phyloP scores from a whole-genome alignment of 2,113 vertebrate genomes.

The Ovibos moschatus region DNA sequence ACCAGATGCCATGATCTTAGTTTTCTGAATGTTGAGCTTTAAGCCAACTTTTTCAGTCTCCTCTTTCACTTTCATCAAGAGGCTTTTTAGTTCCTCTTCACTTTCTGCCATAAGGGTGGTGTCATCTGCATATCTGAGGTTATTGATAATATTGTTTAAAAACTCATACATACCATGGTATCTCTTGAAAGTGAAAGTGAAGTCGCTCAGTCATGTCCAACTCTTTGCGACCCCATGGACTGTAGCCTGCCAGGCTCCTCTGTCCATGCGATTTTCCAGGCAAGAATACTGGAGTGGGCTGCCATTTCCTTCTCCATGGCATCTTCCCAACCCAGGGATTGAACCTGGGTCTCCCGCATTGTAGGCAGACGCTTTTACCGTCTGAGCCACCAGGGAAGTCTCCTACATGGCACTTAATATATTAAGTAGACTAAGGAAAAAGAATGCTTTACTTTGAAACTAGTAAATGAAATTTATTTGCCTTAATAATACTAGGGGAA shows the following conservation, averaged over 20 bases:
- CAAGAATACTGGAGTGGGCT: not conserved
- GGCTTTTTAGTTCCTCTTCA: no score
- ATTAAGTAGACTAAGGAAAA: not conserved
- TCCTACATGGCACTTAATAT: not conserved
- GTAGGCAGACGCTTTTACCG: not conserved
- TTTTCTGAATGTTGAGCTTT: no score
- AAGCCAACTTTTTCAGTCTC: no score
- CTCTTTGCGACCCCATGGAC: not conserved
- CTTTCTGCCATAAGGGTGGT: no score
- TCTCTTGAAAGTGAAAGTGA: not conserved
- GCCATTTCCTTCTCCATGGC: not conserved
- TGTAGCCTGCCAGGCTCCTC: not conserved
- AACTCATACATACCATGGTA: not conserved
- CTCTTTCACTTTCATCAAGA: no score
- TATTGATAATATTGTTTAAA: not conserved
- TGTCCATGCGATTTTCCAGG: not conserved
- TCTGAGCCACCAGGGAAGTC: not conserved
- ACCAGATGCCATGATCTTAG: no score
- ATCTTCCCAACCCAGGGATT: not conserved
- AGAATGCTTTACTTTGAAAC: not conserved
- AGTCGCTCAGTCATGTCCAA: not conserved
- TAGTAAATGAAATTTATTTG: slow-evolving; percentile 3
- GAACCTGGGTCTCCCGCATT: not conserved
- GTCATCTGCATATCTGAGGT: no score
- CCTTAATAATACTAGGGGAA: slow-evolving; percentile 21